Conservation (phyloP, 1,140 invertebrate species). For the Microplitis demolitor region DNA sequence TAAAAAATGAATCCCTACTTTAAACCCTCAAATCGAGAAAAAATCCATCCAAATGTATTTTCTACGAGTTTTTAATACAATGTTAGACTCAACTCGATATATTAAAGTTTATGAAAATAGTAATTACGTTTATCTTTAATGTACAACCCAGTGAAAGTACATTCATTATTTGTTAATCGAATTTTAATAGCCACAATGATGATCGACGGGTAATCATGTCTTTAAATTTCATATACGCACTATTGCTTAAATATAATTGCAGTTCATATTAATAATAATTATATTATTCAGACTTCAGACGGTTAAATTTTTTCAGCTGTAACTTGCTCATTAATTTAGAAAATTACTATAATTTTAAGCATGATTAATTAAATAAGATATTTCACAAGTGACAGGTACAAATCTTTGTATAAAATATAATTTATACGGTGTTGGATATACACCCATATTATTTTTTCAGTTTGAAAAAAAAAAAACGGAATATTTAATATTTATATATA, state of each 20-base stretch:
- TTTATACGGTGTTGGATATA: neutral
- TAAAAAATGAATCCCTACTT: too few relatives aligned
- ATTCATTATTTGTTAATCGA: conserved; percentile 1
- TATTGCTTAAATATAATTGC: neutral
- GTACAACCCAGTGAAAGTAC: neutral
- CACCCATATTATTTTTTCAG: neutral
- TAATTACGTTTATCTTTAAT: too few relatives aligned
- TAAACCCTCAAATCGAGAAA: too few relatives aligned
- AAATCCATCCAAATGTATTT: neutral
- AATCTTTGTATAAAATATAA: neutral
- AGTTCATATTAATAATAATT: neutral
- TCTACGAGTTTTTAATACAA: conserved; percentile 16
- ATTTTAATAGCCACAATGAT: conserved; percentile 18
- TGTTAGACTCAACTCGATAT: neutral
- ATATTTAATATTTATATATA: neutral
- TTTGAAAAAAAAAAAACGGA: neutral
- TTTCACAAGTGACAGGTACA: conserved; percentile 1
- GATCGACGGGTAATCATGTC: neutral
- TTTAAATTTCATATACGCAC: neutral
- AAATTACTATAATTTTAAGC: neutral
- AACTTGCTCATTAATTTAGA: neutral
- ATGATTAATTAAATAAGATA: conserved; percentile 4
- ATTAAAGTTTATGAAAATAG: too few relatives aligned
- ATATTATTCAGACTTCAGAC: neutral
- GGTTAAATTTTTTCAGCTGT: neutral